Conservation (phyloP, 2,113 vertebrate genomes). For the Colaptes auratus region DNA sequence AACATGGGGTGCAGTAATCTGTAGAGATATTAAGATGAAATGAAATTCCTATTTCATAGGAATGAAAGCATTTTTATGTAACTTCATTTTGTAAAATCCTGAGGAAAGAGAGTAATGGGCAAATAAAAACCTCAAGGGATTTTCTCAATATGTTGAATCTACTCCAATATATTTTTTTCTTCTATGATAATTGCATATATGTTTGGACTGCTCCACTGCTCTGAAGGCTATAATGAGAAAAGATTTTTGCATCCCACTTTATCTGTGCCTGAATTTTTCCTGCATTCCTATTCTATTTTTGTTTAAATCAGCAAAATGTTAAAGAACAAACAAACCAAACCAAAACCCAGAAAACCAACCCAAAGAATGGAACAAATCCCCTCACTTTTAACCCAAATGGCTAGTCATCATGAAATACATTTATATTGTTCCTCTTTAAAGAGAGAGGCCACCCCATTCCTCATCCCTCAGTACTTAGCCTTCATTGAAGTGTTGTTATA, state of each 20-base stretch:
- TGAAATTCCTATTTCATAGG: conserved; percentile 33
- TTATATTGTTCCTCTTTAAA: background rate
- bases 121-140: conserved; percentile 56
- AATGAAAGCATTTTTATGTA: conserved; percentile 73
- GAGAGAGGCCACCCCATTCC: fast-evolving
- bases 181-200: background rate
- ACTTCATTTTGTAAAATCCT: conserved; percentile 75
- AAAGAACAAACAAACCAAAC: background rate
- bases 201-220: background rate
- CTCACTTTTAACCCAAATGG: background rate
- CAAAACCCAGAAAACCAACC: background rate
- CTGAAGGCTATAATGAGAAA: background rate
- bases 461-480: background rate
- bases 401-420: background rate
- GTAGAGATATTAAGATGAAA: conserved; percentile 56
- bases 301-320: background rate
- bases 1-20: conserved; percentile 48
- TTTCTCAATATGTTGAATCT: conserved; percentile 65
- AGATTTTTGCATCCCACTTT: background rate
- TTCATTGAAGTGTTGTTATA: fast-evolving
- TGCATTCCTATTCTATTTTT: background rate
- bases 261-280: background rate
- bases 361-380: too few relatives aligned
- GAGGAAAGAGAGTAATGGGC: conserved; percentile 59
- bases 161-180: conserved; percentile 56